A percentile compares a stretch with the other conserved stretches of the same genome.
Evolutionary conservation across 2,888 invertebrate species (phyloP).

Genomic region (Drosophila tripunctata): DNA sequence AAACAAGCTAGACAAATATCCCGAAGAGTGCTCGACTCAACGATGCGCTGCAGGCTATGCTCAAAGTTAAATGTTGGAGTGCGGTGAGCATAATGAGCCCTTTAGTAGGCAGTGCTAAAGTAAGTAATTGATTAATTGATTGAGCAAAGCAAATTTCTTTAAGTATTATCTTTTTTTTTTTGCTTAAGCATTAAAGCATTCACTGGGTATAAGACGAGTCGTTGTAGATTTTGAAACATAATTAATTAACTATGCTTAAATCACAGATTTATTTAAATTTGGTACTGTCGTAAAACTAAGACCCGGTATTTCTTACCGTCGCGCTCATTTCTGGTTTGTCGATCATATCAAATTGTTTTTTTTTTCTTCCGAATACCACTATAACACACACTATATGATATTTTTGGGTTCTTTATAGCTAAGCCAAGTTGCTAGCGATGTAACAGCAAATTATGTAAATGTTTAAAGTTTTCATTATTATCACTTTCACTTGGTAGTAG

Average conservation of each 20-base stretch:
- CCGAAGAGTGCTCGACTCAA: no score
- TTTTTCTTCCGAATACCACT: not conserved
- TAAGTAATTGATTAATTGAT: no score
- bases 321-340: conserved; percentile 13
- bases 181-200: not conserved
- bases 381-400: not conserved
- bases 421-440: no score
- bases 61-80: no score
- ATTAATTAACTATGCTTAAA: not conserved
- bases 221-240: not conserved
- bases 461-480: not conserved
- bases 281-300: not conserved
- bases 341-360: not conserved
- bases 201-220: not conserved
- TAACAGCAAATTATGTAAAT: no score
- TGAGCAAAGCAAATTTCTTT: no score
- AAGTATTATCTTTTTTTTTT: no score
- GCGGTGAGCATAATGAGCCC: no score
- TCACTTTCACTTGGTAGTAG: conserved; percentile 7
- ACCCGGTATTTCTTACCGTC: conserved; percentile 10
- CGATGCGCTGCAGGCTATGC: no score
- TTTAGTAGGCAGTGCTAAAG: no score
- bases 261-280: not conserved
- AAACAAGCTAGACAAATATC: no score
- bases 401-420: no score